Base-by-base conservation (phyloP, 2,888 invertebrate genomes). In the Phanerotoma sp. region DNA sequence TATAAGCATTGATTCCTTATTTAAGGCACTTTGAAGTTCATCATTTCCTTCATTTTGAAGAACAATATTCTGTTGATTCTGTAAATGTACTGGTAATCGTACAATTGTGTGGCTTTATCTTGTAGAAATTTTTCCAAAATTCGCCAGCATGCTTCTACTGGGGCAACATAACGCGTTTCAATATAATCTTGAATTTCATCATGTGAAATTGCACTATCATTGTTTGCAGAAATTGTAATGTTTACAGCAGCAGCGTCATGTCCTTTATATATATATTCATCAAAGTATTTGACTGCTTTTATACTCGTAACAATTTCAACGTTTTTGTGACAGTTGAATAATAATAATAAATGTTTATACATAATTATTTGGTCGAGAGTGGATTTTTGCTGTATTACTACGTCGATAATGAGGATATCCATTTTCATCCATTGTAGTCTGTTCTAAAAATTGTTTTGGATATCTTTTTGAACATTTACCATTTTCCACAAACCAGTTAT, bases 111-210 rank as follows among this genome's bases (percentile, higher is more conserved):
- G 60, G 52, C 58, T 62, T 41, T 60, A n/a, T n/a, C n/a, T n/a
- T n/a, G n/a, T n/a, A n/a, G n/a, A n/a, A n/a, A n/a, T n/a, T n/a
- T n/a, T n/a, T n/a, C n/a, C n/a, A 25, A 25, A 20, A 65, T 63
- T 10, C 64, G 49, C 55, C 58, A 62, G 41, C 52, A 51, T 21
- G 64, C 64, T 51, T 66, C 64, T 9, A 61, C 56, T 11, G 65
- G 56, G 5, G 58, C 54, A 1, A 64, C 60, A 51, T 63, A 63
- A 3, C 64, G 58, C 25, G 58, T 52, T 52, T 62, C 58, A 21
- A 64, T 28, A 32, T 51, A 62, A 58, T 62, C 46, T 28, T 46
- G 38, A 13, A 62, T 61, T 59, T 63, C 62, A 42, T 62, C 62
- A 45, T 63, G 57, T 25, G 57, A 32, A 28, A 61, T 46, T 30